Conservation (phyloP, 53 echinoderm and acorn worm species). For the Echinometra lucunter region DNA sequence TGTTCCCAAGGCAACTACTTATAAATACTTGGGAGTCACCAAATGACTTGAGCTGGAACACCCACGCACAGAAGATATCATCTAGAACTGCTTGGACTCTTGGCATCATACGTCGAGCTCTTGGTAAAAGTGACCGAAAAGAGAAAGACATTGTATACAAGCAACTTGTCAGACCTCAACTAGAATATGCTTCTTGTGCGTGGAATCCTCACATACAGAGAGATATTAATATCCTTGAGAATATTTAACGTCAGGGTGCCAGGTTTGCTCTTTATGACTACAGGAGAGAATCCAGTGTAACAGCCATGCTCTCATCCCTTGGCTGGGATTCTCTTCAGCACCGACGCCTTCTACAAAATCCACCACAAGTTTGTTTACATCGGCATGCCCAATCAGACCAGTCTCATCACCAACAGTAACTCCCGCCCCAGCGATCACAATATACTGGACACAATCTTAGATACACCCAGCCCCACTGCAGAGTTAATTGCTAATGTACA, state of each 20-base stretch:
- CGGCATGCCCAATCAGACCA: no score
- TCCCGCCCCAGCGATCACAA: no score
- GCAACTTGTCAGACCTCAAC: conserved; percentile 3
- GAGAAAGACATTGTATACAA: not conserved
- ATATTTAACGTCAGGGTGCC: not conserved
- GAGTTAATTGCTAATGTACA: no score
- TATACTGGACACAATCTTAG: no score
- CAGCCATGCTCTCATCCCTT: not conserved
- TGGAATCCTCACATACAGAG: not conserved
- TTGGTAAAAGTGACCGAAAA: not conserved
- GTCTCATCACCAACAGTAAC: no score
- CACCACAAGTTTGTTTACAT: no score
- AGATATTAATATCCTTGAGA: not conserved
- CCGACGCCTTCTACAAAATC: not conserved
- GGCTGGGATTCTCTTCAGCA: not conserved
- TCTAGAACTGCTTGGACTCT: not conserved
- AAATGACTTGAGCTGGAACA: not conserved
- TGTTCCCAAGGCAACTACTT: not conserved
- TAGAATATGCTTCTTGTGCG: not conserved
- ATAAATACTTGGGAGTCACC: not conserved
- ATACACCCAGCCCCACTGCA: no score
- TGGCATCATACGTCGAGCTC: not conserved
- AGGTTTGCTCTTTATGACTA: not conserved
- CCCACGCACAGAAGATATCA: not conserved
- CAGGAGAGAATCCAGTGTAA: not conserved